A percentile compares a stretch with the other conserved stretches of the same genome.
Evolutionary conservation across 2,888 invertebrate genomes (phyloP).

Genomic region (Hymenopus coronatus): DNA sequence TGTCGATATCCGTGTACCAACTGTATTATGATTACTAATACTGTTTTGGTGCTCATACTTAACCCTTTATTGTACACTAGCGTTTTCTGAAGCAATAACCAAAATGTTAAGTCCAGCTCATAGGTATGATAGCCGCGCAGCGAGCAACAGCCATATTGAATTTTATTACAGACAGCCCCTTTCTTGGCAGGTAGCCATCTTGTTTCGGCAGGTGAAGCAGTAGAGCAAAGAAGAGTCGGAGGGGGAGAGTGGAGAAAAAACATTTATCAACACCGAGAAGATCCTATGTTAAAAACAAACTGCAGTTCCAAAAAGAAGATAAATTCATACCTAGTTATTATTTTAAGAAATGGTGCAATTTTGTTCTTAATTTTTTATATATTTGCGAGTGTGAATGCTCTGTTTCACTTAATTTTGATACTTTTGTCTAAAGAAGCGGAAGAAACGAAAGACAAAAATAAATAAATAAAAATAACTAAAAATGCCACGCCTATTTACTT

Average conservation of each 20-base stretch:
- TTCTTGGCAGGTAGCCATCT: conserved; percentile 31
- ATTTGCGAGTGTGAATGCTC: too few relatives aligned
- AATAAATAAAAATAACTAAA: too few relatives aligned
- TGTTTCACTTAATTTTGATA: too few relatives aligned
- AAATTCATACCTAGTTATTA: neutral
- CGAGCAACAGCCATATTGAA: conserved; percentile 28
- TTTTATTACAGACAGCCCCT: conserved; percentile 22
- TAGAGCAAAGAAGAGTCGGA: neutral
- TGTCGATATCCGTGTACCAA: neutral
- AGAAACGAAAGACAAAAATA: too few relatives aligned
- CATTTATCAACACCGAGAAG: neutral
- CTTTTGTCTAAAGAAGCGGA: too few relatives aligned
- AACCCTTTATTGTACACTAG: neutral
- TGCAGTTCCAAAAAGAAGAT: neutral
- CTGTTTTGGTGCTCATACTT: neutral
- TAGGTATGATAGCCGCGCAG: neutral
- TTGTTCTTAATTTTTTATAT: too few relatives aligned
- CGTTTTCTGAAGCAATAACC: neutral
- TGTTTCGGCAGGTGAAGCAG: conserved; percentile 24
- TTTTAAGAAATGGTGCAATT: too few relatives aligned
- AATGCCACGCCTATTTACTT: too few relatives aligned
- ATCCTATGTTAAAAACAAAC: neutral
- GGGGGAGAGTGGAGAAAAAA: neutral
- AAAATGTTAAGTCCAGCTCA: neutral
- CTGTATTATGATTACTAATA: neutral